phyloP scores from a whole-genome alignment of 2,888 invertebrate species.

The Ichneumon xanthorius region DNA sequence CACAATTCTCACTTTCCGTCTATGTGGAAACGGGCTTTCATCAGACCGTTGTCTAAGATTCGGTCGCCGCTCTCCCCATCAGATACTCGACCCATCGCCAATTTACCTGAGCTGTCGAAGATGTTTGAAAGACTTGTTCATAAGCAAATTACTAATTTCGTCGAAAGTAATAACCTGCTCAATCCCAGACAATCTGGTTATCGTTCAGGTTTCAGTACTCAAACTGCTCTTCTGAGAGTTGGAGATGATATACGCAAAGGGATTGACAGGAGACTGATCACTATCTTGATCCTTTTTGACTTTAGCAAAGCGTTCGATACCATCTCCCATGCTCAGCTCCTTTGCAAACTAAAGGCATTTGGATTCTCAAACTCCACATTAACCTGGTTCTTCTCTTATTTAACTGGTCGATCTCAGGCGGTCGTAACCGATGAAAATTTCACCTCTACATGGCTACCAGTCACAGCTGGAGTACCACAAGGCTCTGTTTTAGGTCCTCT shows the following conservation, averaged over 20 bases:
- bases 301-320: neutral
- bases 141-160: neutral
- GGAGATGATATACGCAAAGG: neutral
- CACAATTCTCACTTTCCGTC: neutral
- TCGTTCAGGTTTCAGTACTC: neutral
- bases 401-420: neutral
- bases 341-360: neutral
- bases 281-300: neutral
- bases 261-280: neutral
- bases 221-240: neutral
- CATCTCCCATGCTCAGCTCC: neutral
- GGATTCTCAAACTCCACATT: neutral
- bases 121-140: neutral
- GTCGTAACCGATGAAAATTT: neutral
- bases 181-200: neutral
- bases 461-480: neutral
- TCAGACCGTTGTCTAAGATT: neutral
- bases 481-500: constrained; percentile 8
- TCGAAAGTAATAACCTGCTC: neutral
- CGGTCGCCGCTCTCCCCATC: neutral
- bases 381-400: neutral
- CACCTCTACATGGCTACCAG: neutral
- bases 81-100: neutral
- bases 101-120: neutral
- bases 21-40: neutral